phyloP scores from a whole-genome alignment of 2,797 vertebrate species.

The Argentina silus region DNA sequence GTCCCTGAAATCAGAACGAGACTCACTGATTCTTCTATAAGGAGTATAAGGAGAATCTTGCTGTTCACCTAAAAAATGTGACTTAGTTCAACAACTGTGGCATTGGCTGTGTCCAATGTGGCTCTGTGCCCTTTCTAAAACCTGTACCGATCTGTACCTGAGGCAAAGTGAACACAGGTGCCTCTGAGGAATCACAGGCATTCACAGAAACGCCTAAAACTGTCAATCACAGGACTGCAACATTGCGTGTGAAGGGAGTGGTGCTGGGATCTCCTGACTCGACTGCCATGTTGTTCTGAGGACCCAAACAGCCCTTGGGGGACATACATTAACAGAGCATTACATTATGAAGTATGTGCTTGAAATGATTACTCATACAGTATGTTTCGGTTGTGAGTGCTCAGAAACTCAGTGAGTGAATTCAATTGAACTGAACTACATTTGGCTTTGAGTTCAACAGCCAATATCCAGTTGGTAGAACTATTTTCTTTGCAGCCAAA shows the following conservation, averaged over 20 bases:
- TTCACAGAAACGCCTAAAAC: conserved; percentile 13
- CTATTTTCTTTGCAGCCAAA: background rate
- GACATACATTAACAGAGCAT: background rate
- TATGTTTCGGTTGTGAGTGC: background rate
- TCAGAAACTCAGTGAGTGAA: too few species aligned
- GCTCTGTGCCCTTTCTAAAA: conserved; percentile 19
- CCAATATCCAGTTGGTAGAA: background rate
- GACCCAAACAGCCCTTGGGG: conserved; percentile 22
- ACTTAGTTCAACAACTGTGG: background rate
- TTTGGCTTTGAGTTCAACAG: too few species aligned
- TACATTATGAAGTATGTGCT: background rate
- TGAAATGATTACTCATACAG: background rate
- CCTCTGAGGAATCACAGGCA: background rate
- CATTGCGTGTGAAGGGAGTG: background rate
- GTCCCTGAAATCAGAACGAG: conserved; percentile 59
- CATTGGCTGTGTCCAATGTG: background rate
- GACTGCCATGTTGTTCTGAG: conserved; percentile 5
- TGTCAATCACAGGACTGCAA: conserved; percentile 7
- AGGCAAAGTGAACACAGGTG: conserved; percentile 4
- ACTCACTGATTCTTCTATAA: too few species aligned
- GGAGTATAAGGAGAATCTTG: conserved; percentile 48
- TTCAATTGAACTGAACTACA: too few species aligned
- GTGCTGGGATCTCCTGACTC: background rate
- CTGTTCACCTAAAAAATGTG: too few species aligned
- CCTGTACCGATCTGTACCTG: background rate